Conservation (phyloP, 1,140 invertebrate genomes). For the Andrena cerasifolii region DNA sequence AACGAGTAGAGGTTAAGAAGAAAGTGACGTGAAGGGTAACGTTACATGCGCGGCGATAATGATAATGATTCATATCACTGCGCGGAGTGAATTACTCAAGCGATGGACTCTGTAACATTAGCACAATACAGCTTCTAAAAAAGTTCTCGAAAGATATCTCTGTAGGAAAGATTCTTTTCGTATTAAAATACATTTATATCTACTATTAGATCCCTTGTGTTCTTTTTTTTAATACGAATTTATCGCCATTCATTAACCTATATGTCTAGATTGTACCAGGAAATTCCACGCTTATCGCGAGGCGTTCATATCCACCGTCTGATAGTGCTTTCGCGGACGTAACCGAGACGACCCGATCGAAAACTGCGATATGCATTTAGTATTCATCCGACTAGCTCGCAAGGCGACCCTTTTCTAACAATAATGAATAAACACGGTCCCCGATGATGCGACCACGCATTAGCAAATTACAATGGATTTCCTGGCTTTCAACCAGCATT, state of each 20-base stretch:
- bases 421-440: background rate
- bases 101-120: background rate
- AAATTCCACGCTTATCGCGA: background rate
- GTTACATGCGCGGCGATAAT: background rate
- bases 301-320: background rate
- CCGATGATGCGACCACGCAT: background rate
- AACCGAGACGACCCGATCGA: background rate
- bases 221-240: background rate
- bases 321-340: background rate
- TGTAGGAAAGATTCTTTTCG: background rate
- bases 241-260: background rate
- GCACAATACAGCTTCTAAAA: background rate
- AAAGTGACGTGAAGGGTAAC: background rate
- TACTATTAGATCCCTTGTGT: background rate
- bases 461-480: background rate
- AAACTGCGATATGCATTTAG: background rate
- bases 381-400: background rate
- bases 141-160: background rate
- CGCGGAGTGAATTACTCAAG: background rate
- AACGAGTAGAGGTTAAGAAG: background rate
- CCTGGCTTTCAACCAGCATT: background rate
- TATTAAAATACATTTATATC: background rate
- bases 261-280: background rate
- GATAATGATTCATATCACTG: slow-evolving; percentile 8
- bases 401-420: background rate